A percentile compares a stretch with the other conserved stretches of the same genome.
Evolutionary conservation across 2,113 vertebrate species (phyloP).

Genomic region (Vulpes lagopus): DNA sequence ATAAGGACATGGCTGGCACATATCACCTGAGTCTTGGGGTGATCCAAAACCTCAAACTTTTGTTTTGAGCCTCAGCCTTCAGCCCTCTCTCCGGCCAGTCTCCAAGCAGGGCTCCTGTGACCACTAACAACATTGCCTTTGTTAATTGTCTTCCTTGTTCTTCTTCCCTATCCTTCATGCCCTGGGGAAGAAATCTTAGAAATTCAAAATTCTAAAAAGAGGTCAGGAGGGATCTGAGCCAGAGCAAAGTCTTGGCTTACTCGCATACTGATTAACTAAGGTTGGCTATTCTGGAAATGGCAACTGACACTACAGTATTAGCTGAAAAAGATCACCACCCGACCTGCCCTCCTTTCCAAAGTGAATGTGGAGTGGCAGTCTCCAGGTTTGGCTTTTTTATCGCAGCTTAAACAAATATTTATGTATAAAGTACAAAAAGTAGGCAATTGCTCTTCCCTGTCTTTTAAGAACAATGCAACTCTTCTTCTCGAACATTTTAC

Average conservation of each 20-base stretch:
- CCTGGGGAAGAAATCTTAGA: slow-evolving; percentile 50
- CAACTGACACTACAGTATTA: neutral
- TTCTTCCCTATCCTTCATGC: neutral
- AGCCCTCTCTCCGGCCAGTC: neutral
- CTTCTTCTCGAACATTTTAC: slow-evolving; percentile 48
- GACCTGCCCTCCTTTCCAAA: neutral
- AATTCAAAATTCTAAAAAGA: slow-evolving; percentile 20
- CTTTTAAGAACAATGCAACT: slow-evolving; percentile 26
- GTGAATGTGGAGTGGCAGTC: neutral
- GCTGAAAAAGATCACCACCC: neutral
- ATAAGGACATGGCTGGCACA: neutral
- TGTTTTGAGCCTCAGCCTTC: neutral
- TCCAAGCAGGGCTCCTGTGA: neutral
- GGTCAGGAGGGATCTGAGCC: neutral
- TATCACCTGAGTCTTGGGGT: neutral
- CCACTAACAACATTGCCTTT: neutral
- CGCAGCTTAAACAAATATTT: slow-evolving; percentile 66
- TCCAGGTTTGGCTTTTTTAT: slow-evolving; percentile 33
- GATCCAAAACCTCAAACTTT: neutral
- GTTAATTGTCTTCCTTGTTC: neutral
- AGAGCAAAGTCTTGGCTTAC: slow-evolving; percentile 7
- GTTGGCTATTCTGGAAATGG: neutral
- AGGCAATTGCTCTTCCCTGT: neutral
- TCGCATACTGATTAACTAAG: neutral
- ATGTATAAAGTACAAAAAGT: slow-evolving; percentile 34